Base-by-base conservation (phyloP, 2,797 vertebrate genomes). In the Champsocephalus esox region DNA sequence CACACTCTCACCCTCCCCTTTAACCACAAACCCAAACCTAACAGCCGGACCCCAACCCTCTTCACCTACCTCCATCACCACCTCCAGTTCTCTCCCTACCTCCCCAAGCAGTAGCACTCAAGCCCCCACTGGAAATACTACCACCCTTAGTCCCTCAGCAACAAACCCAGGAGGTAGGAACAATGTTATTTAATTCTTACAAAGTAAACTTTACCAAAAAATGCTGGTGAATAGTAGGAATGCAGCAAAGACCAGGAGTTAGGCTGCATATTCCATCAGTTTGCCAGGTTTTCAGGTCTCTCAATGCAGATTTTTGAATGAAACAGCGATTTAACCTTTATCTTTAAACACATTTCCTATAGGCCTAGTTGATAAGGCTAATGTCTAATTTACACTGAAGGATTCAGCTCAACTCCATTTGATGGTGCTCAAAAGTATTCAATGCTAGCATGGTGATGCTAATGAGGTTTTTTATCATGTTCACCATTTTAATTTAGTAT, bases 101-200 rank as follows among this genome's bases (percentile, higher is more conserved):
- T 75, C 73, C 85, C 48, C 79, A 79, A 83, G 72, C 81, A 90
- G 16, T 86, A 87, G 80, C 80, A 83, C 73, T n/a, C 5, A 14
- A 73, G 7, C 52, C 73, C 60, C 76, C n/a, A 67, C 43, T 69
- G 87, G 82, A 89, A 65, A 57, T 62, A 58, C 66, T 62, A 84
- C 76, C 70, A 85, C 72, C 73, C 65, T 50, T 78, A 85, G 62
- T 73, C 70, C 87, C 77, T 77, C 90, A 82, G 50, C 89, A 87
- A 7, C 83, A 66, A 81, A 78, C 77, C 44, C 87, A 58, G 73
- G 73, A 93, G 91, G 92, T 93, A 92, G 73, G 80, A 73, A 76
- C 66, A 49, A 73, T 84, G 66, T 74, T 76, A 38, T 38, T 38
- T 38, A 9, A 38, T 9, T 38, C 28, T 58, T 59, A 19, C 1